Conservation (phyloP, 2,797 vertebrate species). For the Enteromius afrohamiltoni region DNA sequence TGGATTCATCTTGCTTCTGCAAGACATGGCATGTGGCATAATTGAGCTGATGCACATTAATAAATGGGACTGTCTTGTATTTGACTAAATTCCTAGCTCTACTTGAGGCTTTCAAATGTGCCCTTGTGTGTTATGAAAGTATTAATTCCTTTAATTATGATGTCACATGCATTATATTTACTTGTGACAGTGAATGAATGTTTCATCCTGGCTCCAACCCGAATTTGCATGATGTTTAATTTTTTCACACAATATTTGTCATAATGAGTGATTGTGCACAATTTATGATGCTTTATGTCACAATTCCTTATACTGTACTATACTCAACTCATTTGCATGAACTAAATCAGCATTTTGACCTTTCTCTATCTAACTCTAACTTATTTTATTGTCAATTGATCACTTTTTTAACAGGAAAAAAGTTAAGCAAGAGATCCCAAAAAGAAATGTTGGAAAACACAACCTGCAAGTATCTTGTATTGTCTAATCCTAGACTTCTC, state of each 20-base stretch:
- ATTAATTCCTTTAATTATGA: conserved; percentile 7
- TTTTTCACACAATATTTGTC: neutral
- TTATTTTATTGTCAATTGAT: conserved; percentile 71
- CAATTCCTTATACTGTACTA: neutral
- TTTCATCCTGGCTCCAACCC: conserved; percentile 1
- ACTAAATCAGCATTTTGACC: conserved; percentile 16
- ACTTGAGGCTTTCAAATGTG: conserved; percentile 4
- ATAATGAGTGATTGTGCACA: neutral
- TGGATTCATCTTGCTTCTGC: conserved; percentile 15
- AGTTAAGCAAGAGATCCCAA: conserved; percentile 93
- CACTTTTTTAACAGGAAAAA: conserved; percentile 91
- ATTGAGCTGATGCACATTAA: neutral
- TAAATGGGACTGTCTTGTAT: conserved; percentile 3
- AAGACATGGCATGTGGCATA: conserved; percentile 9
- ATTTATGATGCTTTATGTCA: conserved; percentile 21
- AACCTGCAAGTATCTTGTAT: conserved; percentile 91
- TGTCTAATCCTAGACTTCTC: conserved; percentile 65
- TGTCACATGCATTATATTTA: neutral
- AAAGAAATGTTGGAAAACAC: conserved; percentile 89
- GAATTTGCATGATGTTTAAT: conserved; percentile 34
- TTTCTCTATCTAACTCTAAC: conserved; percentile 37
- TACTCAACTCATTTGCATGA: conserved; percentile 44
- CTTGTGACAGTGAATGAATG: neutral
- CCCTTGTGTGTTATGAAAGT: neutral
- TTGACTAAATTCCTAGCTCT: conserved; percentile 37